Evolutionary conservation across 1,140 invertebrate species (phyloP).

Genomic region (Pantala flavescens): DNA sequence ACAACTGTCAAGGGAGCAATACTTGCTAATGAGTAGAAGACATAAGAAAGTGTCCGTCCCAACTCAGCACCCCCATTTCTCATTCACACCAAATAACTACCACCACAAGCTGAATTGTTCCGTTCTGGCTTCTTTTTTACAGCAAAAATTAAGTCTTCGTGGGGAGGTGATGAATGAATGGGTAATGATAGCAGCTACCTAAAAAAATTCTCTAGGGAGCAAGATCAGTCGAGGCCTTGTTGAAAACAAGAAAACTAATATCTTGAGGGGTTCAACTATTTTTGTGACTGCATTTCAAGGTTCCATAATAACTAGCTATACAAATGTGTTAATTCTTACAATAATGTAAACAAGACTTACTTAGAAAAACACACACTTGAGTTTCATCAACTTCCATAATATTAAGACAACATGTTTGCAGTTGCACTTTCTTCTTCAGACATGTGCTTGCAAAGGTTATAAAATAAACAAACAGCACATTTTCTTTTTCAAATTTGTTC

Average conservation of each 20-base stretch:
- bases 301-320: conserved; percentile 21
- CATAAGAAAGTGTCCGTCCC: not conserved
- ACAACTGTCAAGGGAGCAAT: not conserved
- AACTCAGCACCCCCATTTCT: not conserved
- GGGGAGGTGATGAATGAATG: conserved; percentile 5
- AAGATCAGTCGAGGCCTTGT: not conserved
- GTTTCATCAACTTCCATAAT: conserved; percentile 10
- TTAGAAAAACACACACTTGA: conserved; percentile 17
- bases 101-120: conserved; percentile 12
- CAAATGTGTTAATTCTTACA: conserved; percentile 20
- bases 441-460: conserved; percentile 12
- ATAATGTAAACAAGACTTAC: conserved; percentile 22
- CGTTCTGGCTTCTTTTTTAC: not conserved
- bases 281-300: conserved; percentile 15
- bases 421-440: not conserved
- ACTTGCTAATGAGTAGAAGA: not conserved
- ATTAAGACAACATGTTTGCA: conserved; percentile 13
- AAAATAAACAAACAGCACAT: conserved; percentile 19
- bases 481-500: conserved; percentile 12
- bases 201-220: conserved; percentile 14
- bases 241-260: conserved; percentile 16
- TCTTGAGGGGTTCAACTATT: conserved; percentile 12
- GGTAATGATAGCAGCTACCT: conserved; percentile 14
- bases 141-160: conserved; percentile 13
- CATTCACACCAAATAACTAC: conserved; percentile 12